phyloP scores from a whole-genome alignment of 2,797 vertebrate species.

The Ctenosaura bakeri region DNA sequence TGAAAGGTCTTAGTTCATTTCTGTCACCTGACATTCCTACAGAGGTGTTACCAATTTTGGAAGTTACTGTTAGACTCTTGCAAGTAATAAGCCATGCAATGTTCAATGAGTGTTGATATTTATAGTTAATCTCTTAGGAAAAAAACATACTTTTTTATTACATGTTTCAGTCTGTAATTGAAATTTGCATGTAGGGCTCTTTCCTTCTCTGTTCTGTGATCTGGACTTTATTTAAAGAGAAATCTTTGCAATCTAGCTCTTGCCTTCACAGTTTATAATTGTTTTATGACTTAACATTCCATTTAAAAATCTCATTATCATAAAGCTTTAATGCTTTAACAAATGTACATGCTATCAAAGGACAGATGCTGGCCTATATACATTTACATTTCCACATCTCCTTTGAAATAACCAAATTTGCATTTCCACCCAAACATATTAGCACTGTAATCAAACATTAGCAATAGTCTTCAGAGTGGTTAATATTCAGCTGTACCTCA shows the following conservation, averaged over 20 bases:
- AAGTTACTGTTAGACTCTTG: background rate
- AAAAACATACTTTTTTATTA: constrained; percentile 6
- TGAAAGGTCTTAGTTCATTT: background rate
- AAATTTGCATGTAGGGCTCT: constrained; percentile 32
- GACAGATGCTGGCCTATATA: constrained; percentile 51
- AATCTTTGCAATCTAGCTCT: constrained; percentile 30
- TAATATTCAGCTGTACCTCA: constrained; percentile 1
- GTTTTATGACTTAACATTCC: constrained; percentile 63
- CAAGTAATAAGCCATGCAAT: background rate
- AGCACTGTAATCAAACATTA: constrained; percentile 58
- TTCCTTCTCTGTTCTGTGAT: constrained; percentile 25
- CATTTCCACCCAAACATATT: constrained; percentile 61
- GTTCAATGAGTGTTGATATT: background rate
- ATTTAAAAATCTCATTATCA: constrained; percentile 56
- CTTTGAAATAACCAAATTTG: constrained; percentile 62
- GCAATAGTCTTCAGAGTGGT: constrained; percentile 28
- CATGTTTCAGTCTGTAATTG: constrained; percentile 27
- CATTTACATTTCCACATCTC: constrained; percentile 60
- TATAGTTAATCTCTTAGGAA: constrained; percentile 4
- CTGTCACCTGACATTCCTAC: background rate
- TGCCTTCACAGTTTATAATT: constrained; percentile 55
- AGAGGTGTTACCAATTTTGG: background rate
- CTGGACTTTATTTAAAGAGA: constrained; percentile 43
- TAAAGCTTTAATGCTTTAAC: constrained; percentile 48
- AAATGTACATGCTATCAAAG: constrained; percentile 44